Evolutionary conservation across 2,113 vertebrate species (phyloP).

Genomic region (Istiophorus platypterus): DNA sequence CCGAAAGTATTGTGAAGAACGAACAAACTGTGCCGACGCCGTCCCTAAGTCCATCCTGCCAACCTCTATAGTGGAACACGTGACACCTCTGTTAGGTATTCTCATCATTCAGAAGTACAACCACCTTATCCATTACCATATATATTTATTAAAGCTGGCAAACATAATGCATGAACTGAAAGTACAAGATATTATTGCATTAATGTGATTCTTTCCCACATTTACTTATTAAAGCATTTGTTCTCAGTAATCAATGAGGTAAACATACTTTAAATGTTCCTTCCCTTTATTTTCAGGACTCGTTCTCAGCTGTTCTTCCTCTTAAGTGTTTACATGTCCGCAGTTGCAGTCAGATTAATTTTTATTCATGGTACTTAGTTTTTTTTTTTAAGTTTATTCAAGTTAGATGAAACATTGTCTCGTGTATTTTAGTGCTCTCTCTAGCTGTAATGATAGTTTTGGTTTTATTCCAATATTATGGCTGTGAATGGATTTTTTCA

Average conservation of each 20-base stretch:
- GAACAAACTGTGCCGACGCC: slow-evolving; percentile 27
- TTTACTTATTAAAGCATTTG: slow-evolving; percentile 25
- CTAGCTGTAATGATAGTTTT: not conserved
- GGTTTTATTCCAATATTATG: not conserved
- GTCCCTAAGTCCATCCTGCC: not conserved
- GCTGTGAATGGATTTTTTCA: not conserved
- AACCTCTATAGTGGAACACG: not conserved
- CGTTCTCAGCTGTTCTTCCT: not conserved
- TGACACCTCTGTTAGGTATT: slow-evolving; percentile 31
- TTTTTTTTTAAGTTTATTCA: no score
- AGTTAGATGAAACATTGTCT: not conserved
- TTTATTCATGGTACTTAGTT: slow-evolving; percentile 26
- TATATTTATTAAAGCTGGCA: slow-evolving; percentile 69
- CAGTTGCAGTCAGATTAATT: not conserved
- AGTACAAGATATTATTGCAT: slow-evolving; percentile 8
- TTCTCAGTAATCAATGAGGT: slow-evolving; percentile 6
- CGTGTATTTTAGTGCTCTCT: not conserved
- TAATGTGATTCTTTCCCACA: slow-evolving; percentile 20
- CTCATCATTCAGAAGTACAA: slow-evolving; percentile 3
- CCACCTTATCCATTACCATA: not conserved
- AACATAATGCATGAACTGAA: slow-evolving; percentile 60
- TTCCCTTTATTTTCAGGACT: slow-evolving; percentile 4
- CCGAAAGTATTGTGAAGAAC: not conserved
- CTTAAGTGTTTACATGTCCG: not conserved
- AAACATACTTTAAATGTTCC: not conserved